Evolutionary conservation across 2,888 invertebrate species (phyloP), one percentile per base, ranked within the genome.

Genomic region (Helleia helle): DNA sequence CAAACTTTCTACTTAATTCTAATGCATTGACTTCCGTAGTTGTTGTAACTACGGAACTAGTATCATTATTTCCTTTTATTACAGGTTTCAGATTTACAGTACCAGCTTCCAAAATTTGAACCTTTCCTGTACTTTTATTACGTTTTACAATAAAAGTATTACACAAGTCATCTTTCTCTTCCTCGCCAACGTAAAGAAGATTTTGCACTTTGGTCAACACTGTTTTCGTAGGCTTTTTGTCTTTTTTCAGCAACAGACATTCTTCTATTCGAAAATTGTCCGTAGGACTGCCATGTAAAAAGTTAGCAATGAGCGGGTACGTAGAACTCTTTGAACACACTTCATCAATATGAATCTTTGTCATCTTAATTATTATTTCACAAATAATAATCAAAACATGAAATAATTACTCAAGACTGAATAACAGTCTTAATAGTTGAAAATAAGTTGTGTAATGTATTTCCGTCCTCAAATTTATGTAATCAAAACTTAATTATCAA

Each of bases 1-100:
- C 90, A 55, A 91, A 91, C 48, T 88, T 84, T 52, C 88, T 87
- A 34, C 87, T 88, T 1, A 91, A 62, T 38, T 83, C 83, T 13
- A 75, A 54, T 29, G 60, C 53, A 12, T 68, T 75, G 0, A 63
- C 69, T 11, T 81, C 72, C 0, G 61, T 39, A 0, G 61, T 38
- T 0, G 55, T 38, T 1, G 58, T 25, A n/a, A n/a, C n/a, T n/a
- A n/a, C n/a, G n/a, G n/a, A n/a, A n/a, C n/a, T n/a, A 1, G 65
- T 56, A 0, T 47, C 50, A 43, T 60, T 62, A 1, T 66, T 56
- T 0, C 47, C 50, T 43, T 59, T 62, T 1, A 73, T 11, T 0
- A 55, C 18, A 0, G 81, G 76, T 52, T 71, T 71, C 1, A 80
- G 12, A n/a, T 74, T 65, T 0, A 65, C 52, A n/a, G 48, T 56